Evolutionary conservation across 2,888 invertebrate genomes (phyloP).

Genomic region (Tipula helvola): DNA sequence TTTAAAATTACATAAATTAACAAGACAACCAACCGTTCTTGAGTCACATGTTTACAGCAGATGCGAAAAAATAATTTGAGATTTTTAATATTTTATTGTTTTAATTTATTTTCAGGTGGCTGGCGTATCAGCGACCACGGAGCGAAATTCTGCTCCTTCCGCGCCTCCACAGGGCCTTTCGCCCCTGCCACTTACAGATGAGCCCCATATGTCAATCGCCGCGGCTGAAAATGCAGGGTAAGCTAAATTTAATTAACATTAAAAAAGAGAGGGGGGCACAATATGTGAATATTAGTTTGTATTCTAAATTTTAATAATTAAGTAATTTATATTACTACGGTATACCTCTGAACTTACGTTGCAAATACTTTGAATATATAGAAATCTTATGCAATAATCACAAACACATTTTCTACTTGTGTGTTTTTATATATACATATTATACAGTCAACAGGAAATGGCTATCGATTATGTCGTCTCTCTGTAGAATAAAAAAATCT

Average conservation of each 20-base stretch:
- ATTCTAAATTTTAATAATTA: background rate
- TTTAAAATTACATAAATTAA: background rate
- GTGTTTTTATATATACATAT: background rate
- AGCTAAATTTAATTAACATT: conserved; percentile 18
- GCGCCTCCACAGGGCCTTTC: conserved; percentile 31
- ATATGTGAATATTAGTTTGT: background rate
- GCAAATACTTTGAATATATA: background rate
- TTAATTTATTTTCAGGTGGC: conserved; percentile 21
- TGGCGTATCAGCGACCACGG: conserved; percentile 27
- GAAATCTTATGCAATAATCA: background rate
- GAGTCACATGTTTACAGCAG: background rate
- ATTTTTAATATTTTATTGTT: background rate
- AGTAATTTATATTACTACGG: background rate
- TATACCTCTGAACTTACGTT: background rate
- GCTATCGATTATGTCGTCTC: background rate
- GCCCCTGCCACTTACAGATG: conserved; percentile 37
- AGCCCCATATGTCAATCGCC: conserved; percentile 39
- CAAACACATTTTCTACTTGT: background rate
- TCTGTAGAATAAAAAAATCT: background rate
- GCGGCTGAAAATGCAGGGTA: conserved; percentile 39
- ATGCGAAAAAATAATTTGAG: background rate
- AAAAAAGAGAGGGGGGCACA: background rate
- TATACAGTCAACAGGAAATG: conserved; percentile 5
- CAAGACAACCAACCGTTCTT: background rate
- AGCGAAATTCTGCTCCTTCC: conserved; percentile 24